These are phyloP conservation scores for Priocnemis perturbator DNA, from an alignment of 2,888 invertebrate species.

Conservation along the genomic window DNA sequence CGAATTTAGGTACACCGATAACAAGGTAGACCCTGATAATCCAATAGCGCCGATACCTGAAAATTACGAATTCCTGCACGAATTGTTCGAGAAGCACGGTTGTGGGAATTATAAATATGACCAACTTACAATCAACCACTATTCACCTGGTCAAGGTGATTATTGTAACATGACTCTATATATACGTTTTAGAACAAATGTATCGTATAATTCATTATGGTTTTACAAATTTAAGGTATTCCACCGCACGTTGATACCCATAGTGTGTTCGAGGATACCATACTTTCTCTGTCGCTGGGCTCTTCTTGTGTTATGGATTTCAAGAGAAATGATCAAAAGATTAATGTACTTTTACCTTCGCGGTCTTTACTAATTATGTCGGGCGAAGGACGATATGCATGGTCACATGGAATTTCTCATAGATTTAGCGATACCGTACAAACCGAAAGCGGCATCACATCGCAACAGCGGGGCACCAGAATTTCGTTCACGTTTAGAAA, in stretches of 20 bases:
- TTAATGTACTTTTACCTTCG: slow-evolving; percentile 81
- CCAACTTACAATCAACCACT: slow-evolving; percentile 91
- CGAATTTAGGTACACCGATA: slow-evolving; percentile 91
- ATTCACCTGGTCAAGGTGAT: slow-evolving; percentile 88
- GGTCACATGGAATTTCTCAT: slow-evolving; percentile 93
- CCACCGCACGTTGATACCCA: slow-evolving; percentile 97
- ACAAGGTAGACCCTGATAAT: slow-evolving; percentile 85
- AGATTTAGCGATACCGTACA: slow-evolving; percentile 86
- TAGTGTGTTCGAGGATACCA: slow-evolving; percentile 92
- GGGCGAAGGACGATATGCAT: slow-evolving; percentile 87
- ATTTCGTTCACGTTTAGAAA: slow-evolving; percentile 93
- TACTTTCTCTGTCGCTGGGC: slow-evolving; percentile 90
- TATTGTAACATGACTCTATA: neutral
- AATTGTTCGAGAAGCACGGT: slow-evolving; percentile 75
- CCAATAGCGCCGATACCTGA: slow-evolving; percentile 85
- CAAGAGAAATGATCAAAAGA: slow-evolving; percentile 79
- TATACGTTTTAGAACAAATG: neutral
- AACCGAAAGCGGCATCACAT: slow-evolving; percentile 78
- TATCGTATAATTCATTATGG: slow-evolving; percentile 13
- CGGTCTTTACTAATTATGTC: slow-evolving; percentile 89
- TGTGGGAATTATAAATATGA: slow-evolving; percentile 80
- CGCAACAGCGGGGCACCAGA: slow-evolving; percentile 78
- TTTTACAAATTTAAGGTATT: slow-evolving; percentile 81
- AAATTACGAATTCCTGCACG: slow-evolving; percentile 82
- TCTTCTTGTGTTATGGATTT: slow-evolving; percentile 94